Conservation (phyloP, 2,797 vertebrate species). For the Falco columbarius region DNA sequence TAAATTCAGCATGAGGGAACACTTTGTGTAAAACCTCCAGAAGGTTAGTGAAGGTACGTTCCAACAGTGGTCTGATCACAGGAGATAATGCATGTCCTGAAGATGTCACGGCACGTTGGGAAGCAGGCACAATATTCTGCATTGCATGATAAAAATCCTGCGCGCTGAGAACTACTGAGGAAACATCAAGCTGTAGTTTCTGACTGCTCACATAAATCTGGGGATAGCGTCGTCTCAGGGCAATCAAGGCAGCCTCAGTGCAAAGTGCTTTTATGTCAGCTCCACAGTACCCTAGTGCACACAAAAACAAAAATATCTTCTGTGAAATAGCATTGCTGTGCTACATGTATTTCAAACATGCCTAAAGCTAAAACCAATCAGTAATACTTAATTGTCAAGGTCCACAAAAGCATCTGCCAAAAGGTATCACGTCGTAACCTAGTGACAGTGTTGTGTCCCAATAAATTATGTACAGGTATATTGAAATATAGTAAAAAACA, state of each 20-base stretch:
- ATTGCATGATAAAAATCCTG: slow-evolving; percentile 94
- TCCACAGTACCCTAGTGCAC: slow-evolving; percentile 92
- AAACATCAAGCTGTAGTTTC: slow-evolving; percentile 92
- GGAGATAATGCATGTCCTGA: slow-evolving; percentile 90
- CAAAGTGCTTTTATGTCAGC: slow-evolving; percentile 99
- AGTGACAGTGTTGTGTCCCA: not conserved
- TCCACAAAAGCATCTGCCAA: not conserved
- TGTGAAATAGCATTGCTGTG: not conserved
- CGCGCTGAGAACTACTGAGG: slow-evolving; percentile 91
- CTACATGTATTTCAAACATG: not conserved
- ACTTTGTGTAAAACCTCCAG: slow-evolving; percentile 90
- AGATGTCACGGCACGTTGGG: slow-evolving; percentile 91
- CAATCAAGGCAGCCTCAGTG: slow-evolving; percentile 95
- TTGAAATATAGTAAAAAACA: not conserved
- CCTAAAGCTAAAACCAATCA: not conserved
- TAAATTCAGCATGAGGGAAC: slow-evolving; percentile 93
- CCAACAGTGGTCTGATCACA: slow-evolving; percentile 89
- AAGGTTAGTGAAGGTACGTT: slow-evolving; percentile 85
- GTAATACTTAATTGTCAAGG: not conserved
- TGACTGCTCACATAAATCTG: slow-evolving; percentile 97
- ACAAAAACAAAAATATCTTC: slow-evolving; percentile 20
- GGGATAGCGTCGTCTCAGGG: slow-evolving; percentile 93
- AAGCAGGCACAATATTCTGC: slow-evolving; percentile 94
- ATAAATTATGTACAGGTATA: not conserved
- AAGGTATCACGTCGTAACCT: not conserved